These are phyloP conservation scores for Leptonema lineaticorne DNA, from an alignment of 1,140 invertebrate species.

Conservation along the genomic window DNA sequence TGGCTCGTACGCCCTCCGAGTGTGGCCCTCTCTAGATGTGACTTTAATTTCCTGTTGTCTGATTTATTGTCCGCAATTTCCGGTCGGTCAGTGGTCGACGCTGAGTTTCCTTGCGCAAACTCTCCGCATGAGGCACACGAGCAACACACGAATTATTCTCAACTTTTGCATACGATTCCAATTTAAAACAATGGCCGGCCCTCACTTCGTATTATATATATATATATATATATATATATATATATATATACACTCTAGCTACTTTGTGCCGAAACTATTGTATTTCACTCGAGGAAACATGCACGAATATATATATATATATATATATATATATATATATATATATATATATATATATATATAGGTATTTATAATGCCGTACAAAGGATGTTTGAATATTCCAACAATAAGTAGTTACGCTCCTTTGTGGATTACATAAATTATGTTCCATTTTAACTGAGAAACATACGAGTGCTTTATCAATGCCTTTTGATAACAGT, in stretches of 20 bases:
- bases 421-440: too few relatives aligned
- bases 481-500: too few relatives aligned
- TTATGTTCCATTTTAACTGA: too few relatives aligned
- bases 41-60: slow-evolving; percentile 42
- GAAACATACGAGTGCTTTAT: too few relatives aligned
- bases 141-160: background rate
- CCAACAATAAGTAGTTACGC: too few relatives aligned
- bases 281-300: background rate
- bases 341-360: too few relatives aligned
- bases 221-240: background rate
- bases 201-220: too few relatives aligned
- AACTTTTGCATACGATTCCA: background rate
- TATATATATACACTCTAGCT: background rate
- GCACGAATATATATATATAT: too few relatives aligned
- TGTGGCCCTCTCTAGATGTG: slow-evolving; percentile 41
- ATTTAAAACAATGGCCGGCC: too few relatives aligned
- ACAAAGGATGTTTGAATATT: too few relatives aligned
- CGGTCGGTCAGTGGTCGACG: slow-evolving; percentile 30
- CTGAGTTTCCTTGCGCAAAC: background rate
- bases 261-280: background rate
- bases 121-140: background rate
- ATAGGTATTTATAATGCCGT: too few relatives aligned
- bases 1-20: slow-evolving; percentile 21
- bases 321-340: too few relatives aligned
- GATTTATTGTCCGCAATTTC: slow-evolving; percentile 41